Conservation (phyloP, 2,113 vertebrate genomes). For the Picathartes gymnocephalus region DNA sequence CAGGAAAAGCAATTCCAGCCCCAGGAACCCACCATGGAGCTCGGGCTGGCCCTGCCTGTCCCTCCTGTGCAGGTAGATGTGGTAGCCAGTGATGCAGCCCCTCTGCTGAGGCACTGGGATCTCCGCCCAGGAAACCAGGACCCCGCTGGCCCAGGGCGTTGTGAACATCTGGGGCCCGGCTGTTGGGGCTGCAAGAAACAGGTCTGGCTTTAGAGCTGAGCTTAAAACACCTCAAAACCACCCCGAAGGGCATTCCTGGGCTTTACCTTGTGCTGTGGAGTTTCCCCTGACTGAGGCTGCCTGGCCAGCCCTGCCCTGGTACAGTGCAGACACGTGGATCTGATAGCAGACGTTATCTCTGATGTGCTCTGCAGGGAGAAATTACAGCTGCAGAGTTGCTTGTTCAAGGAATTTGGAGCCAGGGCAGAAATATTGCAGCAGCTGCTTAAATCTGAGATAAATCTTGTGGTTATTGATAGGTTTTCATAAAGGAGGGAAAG, state of each 20-base stretch:
- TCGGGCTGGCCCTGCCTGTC: background rate
- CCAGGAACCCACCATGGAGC: conserved; percentile 10
- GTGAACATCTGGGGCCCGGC: conserved; percentile 47
- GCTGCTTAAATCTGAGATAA: background rate
- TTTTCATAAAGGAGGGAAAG: background rate
- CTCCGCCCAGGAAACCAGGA: conserved; percentile 61
- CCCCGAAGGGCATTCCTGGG: fast-evolving
- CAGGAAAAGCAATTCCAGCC: background rate
- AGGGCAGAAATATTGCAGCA: background rate
- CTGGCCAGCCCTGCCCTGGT: conserved; percentile 20
- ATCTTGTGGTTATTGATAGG: background rate
- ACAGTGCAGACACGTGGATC: conserved; percentile 52
- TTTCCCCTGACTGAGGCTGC: background rate
- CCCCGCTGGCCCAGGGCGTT: fast-evolving
- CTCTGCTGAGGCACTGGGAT: conserved; percentile 47
- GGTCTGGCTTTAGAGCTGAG: background rate
- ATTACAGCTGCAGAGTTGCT: fast-evolving
- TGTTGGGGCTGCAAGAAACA: conserved; percentile 47
- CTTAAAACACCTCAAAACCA: fast-evolving
- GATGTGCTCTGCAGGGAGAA: conserved; percentile 52
- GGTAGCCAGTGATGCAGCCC: conserved; percentile 69
- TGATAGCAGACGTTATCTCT: conserved; percentile 57
- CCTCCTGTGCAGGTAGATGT: conserved; percentile 50
- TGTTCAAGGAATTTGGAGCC: background rate
- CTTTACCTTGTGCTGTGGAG: conserved; percentile 55